Evolutionary conservation across 2,888 invertebrate genomes (phyloP).

Genomic region (Ornithoptera alexandrae): DNA sequence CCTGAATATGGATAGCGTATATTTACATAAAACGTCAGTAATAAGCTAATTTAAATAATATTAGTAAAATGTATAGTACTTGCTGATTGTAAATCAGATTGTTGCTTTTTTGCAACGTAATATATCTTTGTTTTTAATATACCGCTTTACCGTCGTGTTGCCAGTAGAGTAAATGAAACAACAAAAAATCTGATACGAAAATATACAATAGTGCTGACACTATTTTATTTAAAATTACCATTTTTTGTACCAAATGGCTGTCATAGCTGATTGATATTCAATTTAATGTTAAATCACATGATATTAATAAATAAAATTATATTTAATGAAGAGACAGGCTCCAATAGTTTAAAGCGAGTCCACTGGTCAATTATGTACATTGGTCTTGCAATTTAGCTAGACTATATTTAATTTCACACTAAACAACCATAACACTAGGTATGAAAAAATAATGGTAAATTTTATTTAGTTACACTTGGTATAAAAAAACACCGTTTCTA

Average conservation of each 20-base stretch:
- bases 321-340: slow-evolving; percentile 17
- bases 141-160: background rate
- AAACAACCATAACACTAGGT: slow-evolving; percentile 44
- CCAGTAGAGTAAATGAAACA: slow-evolving; percentile 2
- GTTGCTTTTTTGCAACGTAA: background rate
- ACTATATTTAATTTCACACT: slow-evolving; percentile 44
- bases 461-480: slow-evolving; percentile 65
- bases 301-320: slow-evolving; percentile 27
- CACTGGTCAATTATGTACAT: slow-evolving; percentile 36
- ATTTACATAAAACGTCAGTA: slow-evolving; percentile 48
- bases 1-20: slow-evolving; percentile 54
- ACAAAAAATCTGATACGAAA: slow-evolving; percentile 7
- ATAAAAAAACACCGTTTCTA: slow-evolving; percentile 56
- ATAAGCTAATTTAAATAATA: slow-evolving; percentile 40
- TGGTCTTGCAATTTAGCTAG: slow-evolving; percentile 41
- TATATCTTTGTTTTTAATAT: background rate
- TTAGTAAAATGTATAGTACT: slow-evolving; percentile 11
- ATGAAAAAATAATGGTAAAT: slow-evolving; percentile 58
- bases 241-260: background rate
- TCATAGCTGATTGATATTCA: slow-evolving; percentile 2
- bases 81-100: slow-evolving; percentile 6
- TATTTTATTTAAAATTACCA: background rate
- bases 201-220: background rate
- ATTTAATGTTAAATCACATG: slow-evolving; percentile 13
- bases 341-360: slow-evolving; percentile 30